phyloP scores from a whole-genome alignment of 2,888 invertebrate genomes.

The Podabrus alpinus region DNA sequence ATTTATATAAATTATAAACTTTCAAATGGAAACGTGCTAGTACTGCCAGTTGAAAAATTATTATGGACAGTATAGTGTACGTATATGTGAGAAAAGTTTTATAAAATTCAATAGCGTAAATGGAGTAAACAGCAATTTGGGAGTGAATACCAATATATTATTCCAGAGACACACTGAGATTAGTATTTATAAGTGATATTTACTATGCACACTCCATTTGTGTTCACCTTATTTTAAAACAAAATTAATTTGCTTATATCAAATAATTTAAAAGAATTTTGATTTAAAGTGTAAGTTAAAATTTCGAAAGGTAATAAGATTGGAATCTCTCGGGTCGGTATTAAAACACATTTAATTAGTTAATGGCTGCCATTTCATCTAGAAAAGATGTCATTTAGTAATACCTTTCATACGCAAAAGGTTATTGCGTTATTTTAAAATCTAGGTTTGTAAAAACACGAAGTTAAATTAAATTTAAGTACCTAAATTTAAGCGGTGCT shows the following conservation, averaged over 20 bases:
- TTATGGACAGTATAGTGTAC: too few species aligned
- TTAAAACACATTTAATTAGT: slow-evolving; percentile 2
- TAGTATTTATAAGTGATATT: too few species aligned
- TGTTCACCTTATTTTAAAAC: neutral
- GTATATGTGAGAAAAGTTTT: too few species aligned
- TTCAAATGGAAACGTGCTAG: too few species aligned
- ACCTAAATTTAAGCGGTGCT: neutral
- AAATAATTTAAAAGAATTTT: neutral
- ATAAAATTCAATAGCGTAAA: too few species aligned
- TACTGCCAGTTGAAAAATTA: too few species aligned
- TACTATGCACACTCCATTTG: too few species aligned
- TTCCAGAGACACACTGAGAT: too few species aligned
- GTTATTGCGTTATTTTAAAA: neutral
- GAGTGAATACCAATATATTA: too few species aligned
- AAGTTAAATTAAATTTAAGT: neutral
- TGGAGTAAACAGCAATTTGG: too few species aligned
- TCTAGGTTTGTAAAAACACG: neutral
- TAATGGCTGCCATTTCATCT: neutral
- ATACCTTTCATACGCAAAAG: neutral
- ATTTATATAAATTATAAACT: too few species aligned
- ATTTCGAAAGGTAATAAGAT: neutral
- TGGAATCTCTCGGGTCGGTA: neutral
- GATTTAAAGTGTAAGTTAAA: neutral
- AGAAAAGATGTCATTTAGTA: neutral
- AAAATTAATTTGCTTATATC: neutral